Evolutionary conservation across 2,113 vertebrate species (phyloP).

Genomic region (Meles meles): DNA sequence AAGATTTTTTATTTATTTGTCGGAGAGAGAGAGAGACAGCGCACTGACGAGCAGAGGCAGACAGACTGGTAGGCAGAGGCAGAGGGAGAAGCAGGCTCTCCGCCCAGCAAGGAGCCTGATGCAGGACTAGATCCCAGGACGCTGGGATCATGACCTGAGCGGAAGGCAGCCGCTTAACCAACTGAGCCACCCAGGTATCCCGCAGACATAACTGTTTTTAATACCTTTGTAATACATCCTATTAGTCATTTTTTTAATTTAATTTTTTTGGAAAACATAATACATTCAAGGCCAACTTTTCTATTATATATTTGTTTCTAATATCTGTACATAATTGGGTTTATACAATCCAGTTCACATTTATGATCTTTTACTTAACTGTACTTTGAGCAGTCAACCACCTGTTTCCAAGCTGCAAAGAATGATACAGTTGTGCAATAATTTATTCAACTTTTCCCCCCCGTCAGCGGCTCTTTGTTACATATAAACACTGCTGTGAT

Average conservation of each 20-base stretch:
- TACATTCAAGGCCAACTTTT: neutral
- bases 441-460: neutral
- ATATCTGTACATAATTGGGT: neutral
- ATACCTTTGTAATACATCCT: neutral
- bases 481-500: neutral
- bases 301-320: constrained; percentile 9
- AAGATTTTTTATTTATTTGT: no score
- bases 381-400: neutral
- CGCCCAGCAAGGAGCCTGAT: no score
- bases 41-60: no score
- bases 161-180: no score
- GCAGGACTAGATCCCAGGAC: no score
- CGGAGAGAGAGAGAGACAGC: no score
- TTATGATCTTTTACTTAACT: neutral
- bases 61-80: no score
- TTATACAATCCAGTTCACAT: neutral
- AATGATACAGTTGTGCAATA: neutral
- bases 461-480: neutral
- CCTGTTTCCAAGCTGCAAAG: neutral
- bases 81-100: no score
- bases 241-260: neutral
- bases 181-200: no score
- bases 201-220: neutral
- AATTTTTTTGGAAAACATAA: neutral
- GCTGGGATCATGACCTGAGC: no score